phyloP scores from a whole-genome alignment of 2,113 vertebrate genomes.

The Phrynocephalus versicolor region DNA sequence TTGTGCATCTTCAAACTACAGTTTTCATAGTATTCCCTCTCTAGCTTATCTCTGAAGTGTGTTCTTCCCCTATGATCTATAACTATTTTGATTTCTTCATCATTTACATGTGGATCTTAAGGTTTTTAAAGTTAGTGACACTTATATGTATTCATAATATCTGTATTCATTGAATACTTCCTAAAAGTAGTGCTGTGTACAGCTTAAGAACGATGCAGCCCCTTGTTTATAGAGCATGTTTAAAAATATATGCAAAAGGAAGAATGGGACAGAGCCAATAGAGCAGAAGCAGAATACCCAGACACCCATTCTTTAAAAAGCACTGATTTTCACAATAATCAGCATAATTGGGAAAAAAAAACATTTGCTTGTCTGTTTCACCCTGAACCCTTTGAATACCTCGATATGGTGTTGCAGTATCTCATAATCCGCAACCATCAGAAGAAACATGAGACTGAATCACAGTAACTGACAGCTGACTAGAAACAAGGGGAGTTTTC shows the following conservation, averaged over 20 bases:
- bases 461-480: neutral
- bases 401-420: neutral
- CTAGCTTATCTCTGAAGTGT: neutral
- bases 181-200: too few relatives aligned
- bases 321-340: neutral
- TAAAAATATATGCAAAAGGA: neutral
- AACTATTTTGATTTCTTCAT: conserved; percentile 27
- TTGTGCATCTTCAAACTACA: neutral
- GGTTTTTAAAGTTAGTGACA: neutral
- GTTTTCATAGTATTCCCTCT: conserved; percentile 27
- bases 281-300: neutral
- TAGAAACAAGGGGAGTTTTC: neutral
- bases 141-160: too few relatives aligned
- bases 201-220: neutral
- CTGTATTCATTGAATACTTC: too few relatives aligned
- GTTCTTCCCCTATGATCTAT: conserved; percentile 26
- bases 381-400: neutral
- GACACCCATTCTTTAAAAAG: neutral
- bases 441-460: too few relatives aligned
- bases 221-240: too few relatives aligned
- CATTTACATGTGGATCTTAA: conserved; percentile 24
- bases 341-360: neutral
- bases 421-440: too few relatives aligned
- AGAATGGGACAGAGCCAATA: neutral
- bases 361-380: neutral